phyloP scores from a whole-genome alignment of 2,113 vertebrate genomes.

The Oryzias celebensis region DNA sequence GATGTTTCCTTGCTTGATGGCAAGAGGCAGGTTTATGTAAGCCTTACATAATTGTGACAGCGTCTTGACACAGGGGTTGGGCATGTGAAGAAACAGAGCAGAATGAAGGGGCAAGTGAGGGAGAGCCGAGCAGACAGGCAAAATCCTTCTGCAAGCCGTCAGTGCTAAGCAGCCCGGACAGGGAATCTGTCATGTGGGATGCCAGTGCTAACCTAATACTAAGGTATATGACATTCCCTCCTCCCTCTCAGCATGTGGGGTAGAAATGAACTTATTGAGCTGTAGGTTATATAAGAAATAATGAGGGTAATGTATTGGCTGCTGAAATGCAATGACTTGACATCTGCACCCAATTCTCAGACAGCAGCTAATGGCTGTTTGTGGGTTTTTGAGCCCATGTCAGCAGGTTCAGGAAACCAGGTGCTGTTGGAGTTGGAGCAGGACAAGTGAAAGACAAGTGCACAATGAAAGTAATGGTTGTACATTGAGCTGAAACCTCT shows the following conservation, averaged over 20 bases:
- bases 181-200: conserved; percentile 60
- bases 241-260: conserved; percentile 53
- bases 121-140: conserved; percentile 57
- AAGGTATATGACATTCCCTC: conserved; percentile 54
- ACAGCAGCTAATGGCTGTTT: conserved; percentile 33
- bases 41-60: conserved; percentile 55
- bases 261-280: conserved; percentile 22
- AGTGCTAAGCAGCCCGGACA: conserved; percentile 58
- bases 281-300: conserved; percentile 39
- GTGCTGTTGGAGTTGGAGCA: no score
- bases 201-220: conserved; percentile 57
- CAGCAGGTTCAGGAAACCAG: conserved; percentile 30
- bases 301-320: conserved; percentile 46
- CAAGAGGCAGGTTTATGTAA: conserved; percentile 46
- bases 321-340: conserved; percentile 45
- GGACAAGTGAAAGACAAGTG: not conserved
- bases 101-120: conserved; percentile 63
- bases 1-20: conserved; percentile 34
- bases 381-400: conserved; percentile 38
- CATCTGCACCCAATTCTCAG: conserved; percentile 30
- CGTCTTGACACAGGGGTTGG: conserved; percentile 42
- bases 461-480: conserved; percentile 4
- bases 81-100: conserved; percentile 73
- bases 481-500: conserved; percentile 5
- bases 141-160: conserved; percentile 62